Conservation (phyloP, 2,888 invertebrate species). For the Chrysotoxum bicinctum region DNA sequence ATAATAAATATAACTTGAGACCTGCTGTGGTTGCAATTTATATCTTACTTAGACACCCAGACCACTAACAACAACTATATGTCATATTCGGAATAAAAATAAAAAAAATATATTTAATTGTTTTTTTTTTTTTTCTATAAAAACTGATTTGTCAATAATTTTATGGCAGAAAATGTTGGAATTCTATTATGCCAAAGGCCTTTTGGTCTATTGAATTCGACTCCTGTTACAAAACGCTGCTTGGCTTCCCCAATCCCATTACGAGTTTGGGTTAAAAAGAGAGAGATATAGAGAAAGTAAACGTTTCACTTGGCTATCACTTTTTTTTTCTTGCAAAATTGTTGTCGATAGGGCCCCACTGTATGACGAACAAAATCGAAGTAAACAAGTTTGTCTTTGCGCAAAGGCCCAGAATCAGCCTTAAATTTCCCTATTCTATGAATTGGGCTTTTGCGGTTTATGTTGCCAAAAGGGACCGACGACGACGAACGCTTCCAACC, state of each 20-base stretch:
- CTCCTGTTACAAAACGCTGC: too few species aligned
- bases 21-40: slow-evolving; percentile 3
- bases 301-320: too few species aligned
- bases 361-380: background rate
- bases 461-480: background rate
- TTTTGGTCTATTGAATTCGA: too few species aligned
- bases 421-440: slow-evolving; percentile 12
- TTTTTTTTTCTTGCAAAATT: background rate
- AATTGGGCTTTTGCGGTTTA: slow-evolving; percentile 1
- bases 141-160: too few species aligned
- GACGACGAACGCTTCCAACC: background rate
- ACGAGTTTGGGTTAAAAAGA: too few species aligned
- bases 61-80: background rate
- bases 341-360: background rate
- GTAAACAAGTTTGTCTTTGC: background rate
- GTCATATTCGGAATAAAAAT: background rate
- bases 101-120: background rate
- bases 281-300: too few species aligned
- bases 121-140: background rate
- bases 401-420: background rate
- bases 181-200: too few species aligned
- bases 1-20: background rate
- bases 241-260: too few species aligned
- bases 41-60: background rate
- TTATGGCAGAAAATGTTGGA: too few species aligned